Conservation (phyloP, 2,888 invertebrate genomes). For the Erynnis tages region DNA sequence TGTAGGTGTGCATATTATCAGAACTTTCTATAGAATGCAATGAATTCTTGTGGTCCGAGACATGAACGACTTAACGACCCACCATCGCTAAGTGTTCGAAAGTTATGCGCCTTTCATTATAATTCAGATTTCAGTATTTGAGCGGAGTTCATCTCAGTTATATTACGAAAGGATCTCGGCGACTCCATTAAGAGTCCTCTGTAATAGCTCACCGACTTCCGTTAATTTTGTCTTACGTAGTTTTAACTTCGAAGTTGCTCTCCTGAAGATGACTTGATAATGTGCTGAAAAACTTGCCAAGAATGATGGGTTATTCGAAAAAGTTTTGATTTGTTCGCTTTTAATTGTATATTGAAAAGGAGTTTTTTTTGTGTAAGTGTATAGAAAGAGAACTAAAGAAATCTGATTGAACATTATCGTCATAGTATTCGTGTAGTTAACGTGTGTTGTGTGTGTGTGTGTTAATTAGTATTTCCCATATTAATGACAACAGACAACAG, state of each 20-base stretch:
- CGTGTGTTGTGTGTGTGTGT: too few relatives aligned
- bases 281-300: conserved; percentile 17
- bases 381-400: too few relatives aligned
- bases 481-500: too few relatives aligned
- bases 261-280: conserved; percentile 24
- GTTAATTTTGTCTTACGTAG: conserved; percentile 24
- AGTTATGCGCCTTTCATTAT: conserved; percentile 26
- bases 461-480: too few relatives aligned
- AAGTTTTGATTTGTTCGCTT: not conserved
- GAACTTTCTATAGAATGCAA: too few relatives aligned
- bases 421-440: too few relatives aligned
- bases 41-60: not conserved
- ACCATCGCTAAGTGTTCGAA: conserved; percentile 15
- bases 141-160: conserved; percentile 26
- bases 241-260: conserved; percentile 24
- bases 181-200: conserved; percentile 26
- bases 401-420: too few relatives aligned
- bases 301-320: conserved; percentile 1
- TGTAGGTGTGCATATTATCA: too few relatives aligned
- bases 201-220: conserved; percentile 24
- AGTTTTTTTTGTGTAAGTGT: not conserved
- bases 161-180: conserved; percentile 24
- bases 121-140: conserved; percentile 27
- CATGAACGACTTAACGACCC: not conserved
- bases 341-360: not conserved